Evolutionary conservation across 2,113 vertebrate species (phyloP), one percentile per base, ranked within the genome.

Genomic region (Polypterus bichir): DNA sequence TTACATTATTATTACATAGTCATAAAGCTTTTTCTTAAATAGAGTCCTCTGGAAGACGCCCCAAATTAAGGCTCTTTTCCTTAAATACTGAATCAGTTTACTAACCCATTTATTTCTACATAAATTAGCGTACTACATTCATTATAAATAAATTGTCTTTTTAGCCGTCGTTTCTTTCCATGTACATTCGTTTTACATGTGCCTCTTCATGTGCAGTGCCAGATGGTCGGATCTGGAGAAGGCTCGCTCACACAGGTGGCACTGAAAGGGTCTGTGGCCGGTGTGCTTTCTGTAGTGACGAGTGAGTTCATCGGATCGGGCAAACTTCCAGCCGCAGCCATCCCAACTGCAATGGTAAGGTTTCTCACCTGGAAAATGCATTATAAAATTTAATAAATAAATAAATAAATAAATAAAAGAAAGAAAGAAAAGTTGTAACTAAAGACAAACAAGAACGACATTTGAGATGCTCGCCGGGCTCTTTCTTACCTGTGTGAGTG

Each of bases 131-230:
- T 59, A 61, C 59, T 59, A 67, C 68, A 62, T 64, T 62, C 69
- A 63, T 65, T 52, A 62, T 45, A 57, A 65, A 62, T 48, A 49
- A 53, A 49, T 51, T 59, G 46, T 59, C 59, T 48, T 48, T 2
- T 53, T 53, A 57, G 9, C 7, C 7, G 47, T 45, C 6, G 47
- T 48, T 48, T 58, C 54, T n/a, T 59, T 10, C 0, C 1, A 54
- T 46, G 7, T 60, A 61, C 62, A 5, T 4, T n/a, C 2, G 59
- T 60, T 72, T 81, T 81, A 95, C 87, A 94, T 86, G 75, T 95
- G 92, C 71, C 92, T 83, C 83, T 95, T 95, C 92, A 95, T 95
- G 78, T 95, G 92, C 58, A 95, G 87, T n/a, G 92, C 92, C 2
- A 95, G 76, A 71, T 94, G 92, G 68, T 93, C 92, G 0, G 91